Conservation (phyloP, 2,797 vertebrate species). For the Sciurus carolinensis region DNA sequence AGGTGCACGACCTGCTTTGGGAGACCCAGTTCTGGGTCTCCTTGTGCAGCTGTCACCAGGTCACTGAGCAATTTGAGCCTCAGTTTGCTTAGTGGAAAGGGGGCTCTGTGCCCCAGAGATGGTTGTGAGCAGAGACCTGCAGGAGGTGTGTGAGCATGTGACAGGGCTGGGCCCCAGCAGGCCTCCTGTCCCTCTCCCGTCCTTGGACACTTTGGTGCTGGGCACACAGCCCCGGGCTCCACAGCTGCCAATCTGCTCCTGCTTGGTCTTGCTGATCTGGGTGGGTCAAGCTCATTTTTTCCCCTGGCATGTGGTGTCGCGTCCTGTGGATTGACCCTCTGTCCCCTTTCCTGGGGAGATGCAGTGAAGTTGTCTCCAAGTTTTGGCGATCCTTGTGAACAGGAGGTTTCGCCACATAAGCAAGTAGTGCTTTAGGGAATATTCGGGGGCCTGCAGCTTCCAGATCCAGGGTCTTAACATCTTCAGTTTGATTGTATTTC, state of each 20-base stretch:
- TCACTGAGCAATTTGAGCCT: background rate
- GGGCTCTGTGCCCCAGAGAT: too few species aligned
- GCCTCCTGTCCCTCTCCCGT: accelerated
- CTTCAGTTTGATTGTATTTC: background rate
- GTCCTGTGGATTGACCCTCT: accelerated
- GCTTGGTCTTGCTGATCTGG: accelerated
- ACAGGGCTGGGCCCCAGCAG: accelerated
- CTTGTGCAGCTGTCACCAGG: background rate
- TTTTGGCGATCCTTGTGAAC: accelerated
- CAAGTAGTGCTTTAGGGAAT: accelerated
- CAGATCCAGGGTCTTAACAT: accelerated
- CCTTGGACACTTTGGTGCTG: accelerated
- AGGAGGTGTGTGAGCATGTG: accelerated
- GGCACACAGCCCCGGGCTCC: accelerated
- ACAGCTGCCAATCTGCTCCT: too few species aligned
- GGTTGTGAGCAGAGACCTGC: background rate
- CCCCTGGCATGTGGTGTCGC: accelerated
- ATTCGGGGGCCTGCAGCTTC: background rate
- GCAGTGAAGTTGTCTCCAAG: accelerated
- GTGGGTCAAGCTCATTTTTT: accelerated
- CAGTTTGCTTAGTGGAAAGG: background rate
- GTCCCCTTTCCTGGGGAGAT: too few species aligned
- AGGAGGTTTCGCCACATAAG: accelerated
- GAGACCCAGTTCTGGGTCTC: too few species aligned
- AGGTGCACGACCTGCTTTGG: background rate